Percentiles rank a stretch among this genome's conserved stretches.
phyloP scores from a whole-genome alignment of 2,797 vertebrate species.

The Margarornis squamiger region DNA sequence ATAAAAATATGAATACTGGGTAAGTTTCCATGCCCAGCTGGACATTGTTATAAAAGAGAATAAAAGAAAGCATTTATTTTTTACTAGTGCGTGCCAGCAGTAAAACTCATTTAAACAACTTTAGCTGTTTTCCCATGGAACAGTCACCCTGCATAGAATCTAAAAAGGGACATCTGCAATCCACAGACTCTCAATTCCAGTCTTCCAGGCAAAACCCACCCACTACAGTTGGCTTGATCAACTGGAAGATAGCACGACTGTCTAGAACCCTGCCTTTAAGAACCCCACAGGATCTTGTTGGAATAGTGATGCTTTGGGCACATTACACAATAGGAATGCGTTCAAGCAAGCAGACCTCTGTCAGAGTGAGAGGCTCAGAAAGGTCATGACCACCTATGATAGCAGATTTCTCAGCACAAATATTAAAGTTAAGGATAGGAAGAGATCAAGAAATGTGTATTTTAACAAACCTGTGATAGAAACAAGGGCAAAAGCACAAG shows the following conservation, averaged over 20 bases:
- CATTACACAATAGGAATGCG: fast-evolving
- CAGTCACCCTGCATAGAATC: neutral
- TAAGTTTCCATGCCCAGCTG: neutral
- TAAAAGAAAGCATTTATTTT: neutral
- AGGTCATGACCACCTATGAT: fast-evolving
- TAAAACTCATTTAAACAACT: neutral
- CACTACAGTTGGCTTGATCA: neutral
- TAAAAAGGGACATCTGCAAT: neutral
- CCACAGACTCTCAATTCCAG: neutral
- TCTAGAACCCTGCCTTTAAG: neutral
- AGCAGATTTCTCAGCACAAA: neutral
- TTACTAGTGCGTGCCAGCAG: neutral
- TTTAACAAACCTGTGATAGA: neutral
- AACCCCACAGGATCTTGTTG: neutral
- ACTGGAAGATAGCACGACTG: fast-evolving
- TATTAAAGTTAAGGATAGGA: neutral
- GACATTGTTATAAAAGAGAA: neutral
- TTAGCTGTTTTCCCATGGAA: neutral
- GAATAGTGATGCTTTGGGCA: neutral
- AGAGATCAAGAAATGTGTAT: neutral
- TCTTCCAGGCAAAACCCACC: neutral
- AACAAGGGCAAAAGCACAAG: neutral
- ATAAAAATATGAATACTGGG: neutral
- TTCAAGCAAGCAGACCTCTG: neutral
- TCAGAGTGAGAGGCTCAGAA: neutral